Evolutionary conservation across 2,888 invertebrate species (phyloP).

Genomic region (Eupeodes latifasciatus): DNA sequence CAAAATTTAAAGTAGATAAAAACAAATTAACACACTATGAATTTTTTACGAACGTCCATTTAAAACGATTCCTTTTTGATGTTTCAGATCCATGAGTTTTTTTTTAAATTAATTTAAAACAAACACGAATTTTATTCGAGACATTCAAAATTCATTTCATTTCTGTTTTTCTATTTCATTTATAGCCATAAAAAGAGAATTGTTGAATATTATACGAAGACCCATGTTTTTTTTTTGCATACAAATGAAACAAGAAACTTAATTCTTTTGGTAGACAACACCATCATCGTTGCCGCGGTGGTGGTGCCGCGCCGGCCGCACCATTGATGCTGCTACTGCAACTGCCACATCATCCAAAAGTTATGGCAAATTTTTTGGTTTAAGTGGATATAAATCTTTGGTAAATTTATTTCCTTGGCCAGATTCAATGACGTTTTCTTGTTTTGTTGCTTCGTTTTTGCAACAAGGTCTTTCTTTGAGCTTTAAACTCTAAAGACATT

Average conservation of each 20-base stretch:
- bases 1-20: no score
- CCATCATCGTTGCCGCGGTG: constrained; percentile 4
- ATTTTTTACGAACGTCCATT: no score
- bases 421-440: constrained; percentile 62
- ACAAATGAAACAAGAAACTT: constrained; percentile 35
- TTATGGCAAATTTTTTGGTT: constrained; percentile 71
- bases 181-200: constrained; percentile 25
- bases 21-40: no score
- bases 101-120: no score
- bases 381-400: constrained; percentile 75
- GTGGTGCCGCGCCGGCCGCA: neutral
- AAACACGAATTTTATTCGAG: neutral
- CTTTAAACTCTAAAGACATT: neutral
- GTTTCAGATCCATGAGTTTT: no score
- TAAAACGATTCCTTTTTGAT: no score
- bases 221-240: constrained; percentile 50
- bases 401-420: constrained; percentile 72
- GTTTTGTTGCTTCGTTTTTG: constrained; percentile 53
- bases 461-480: constrained; percentile 38
- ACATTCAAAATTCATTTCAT: neutral
- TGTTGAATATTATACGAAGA: constrained; percentile 22
- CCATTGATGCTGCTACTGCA: constrained; percentile 19
- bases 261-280: constrained; percentile 64
- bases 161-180: constrained; percentile 25
- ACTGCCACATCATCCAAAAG: constrained; percentile 71